Percentiles rank a stretch among this genome's conserved stretches.
phyloP scores from a whole-genome alignment of 2,113 vertebrate species.

The Actenoides hombroni region DNA sequence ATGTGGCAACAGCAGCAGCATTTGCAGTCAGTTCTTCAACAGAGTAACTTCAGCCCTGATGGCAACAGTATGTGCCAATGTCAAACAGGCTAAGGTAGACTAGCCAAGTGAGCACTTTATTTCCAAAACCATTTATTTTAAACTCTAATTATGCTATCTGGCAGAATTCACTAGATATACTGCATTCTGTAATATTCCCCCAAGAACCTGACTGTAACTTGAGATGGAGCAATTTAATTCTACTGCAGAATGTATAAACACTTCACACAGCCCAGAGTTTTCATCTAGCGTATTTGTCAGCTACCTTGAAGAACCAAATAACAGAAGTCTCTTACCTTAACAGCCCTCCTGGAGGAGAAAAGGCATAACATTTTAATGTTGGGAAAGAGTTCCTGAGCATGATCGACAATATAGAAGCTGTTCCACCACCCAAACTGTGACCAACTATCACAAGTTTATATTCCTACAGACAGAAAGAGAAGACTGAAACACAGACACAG shows the following conservation, averaged over 20 bases:
- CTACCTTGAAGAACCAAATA: background rate
- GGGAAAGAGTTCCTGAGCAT: constrained; percentile 84
- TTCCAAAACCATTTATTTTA: background rate
- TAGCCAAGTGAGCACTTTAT: background rate
- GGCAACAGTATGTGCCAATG: rapidly evolving
- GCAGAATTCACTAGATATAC: background rate
- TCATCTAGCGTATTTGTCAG: background rate
- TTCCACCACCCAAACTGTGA: constrained; percentile 94
- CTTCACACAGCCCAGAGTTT: background rate
- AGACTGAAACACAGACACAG: background rate
- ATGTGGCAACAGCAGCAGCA: background rate
- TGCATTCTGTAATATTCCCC: background rate
- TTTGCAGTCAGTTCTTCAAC: background rate
- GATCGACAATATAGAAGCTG: constrained; percentile 84
- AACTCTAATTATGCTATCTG: background rate
- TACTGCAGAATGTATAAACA: background rate
- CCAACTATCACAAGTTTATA: constrained; percentile 91
- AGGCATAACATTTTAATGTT: constrained; percentile 85
- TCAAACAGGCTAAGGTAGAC: background rate
- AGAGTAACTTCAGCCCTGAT: background rate
- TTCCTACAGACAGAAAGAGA: constrained; percentile 75
- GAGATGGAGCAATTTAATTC: background rate
- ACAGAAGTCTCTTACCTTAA: constrained; percentile 79
- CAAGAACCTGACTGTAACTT: background rate
- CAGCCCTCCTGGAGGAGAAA: constrained; percentile 94